Conservation (phyloP, 2,113 vertebrate genomes). For the Chiloscyllium plagiosum region DNA sequence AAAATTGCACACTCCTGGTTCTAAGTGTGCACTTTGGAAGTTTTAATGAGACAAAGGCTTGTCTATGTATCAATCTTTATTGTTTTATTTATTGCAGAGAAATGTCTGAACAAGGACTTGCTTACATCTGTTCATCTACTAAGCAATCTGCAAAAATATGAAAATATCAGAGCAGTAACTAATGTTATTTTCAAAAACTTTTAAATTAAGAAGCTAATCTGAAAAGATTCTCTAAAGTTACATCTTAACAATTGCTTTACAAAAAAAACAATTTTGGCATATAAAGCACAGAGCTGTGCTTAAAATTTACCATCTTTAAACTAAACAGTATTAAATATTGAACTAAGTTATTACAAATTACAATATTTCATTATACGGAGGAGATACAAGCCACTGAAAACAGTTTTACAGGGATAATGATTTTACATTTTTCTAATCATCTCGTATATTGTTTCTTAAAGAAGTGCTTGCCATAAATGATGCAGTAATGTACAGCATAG, state of each 20-base stretch:
- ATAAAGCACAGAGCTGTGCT: constrained; percentile 13
- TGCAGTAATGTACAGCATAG: constrained; percentile 33
- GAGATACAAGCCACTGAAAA: constrained; percentile 25
- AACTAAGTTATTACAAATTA: constrained; percentile 32
- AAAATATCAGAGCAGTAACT: constrained; percentile 29
- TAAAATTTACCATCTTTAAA: constrained; percentile 20
- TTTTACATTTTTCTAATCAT: neutral
- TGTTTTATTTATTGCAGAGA: constrained; percentile 36
- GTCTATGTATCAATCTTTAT: neutral
- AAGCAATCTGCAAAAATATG: constrained; percentile 36
- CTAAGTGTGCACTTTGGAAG: neutral
- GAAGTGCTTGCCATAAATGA: neutral
- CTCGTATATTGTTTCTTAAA: neutral
- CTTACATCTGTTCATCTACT: constrained; percentile 30
- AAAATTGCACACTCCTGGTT: neutral
- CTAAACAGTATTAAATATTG: constrained; percentile 33
- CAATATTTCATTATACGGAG: constrained; percentile 29
- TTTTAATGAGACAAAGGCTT: neutral
- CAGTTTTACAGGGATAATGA: constrained; percentile 16
- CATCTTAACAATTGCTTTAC: constrained; percentile 7
- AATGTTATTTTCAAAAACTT: neutral
- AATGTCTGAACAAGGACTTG: constrained; percentile 20
- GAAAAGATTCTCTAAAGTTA: constrained; percentile 22
- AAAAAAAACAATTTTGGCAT: constrained; percentile 30
- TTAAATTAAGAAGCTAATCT: constrained; percentile 25